phyloP scores from a whole-genome alignment of 2,113 vertebrate species.

The Mobula hypostoma region DNA sequence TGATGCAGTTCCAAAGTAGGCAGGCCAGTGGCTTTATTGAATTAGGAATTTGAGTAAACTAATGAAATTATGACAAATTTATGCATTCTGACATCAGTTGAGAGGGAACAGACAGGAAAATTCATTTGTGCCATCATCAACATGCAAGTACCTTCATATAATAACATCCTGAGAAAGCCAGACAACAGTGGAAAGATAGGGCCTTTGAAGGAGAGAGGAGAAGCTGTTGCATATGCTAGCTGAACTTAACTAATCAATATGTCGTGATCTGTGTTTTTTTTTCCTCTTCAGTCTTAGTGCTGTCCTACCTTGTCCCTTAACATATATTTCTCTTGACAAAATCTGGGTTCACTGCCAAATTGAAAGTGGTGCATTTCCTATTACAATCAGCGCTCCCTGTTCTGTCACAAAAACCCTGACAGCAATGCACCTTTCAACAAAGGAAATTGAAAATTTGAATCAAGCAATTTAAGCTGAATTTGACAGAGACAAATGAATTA shows the following conservation, averaged over 20 bases:
- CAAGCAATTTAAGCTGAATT: background rate
- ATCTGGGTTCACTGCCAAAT: background rate
- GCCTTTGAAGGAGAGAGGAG: background rate
- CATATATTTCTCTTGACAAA: background rate
- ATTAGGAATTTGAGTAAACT: no score
- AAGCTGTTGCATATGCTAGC: background rate
- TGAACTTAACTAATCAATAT: background rate
- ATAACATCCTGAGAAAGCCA: background rate
- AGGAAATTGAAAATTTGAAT: background rate
- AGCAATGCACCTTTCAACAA: conserved; percentile 2
- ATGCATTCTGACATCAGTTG: background rate
- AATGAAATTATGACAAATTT: background rate
- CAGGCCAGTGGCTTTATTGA: no score
- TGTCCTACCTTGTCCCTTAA: background rate
- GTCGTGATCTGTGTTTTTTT: background rate
- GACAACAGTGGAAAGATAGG: background rate
- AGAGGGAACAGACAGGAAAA: background rate
- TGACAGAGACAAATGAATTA: conserved; percentile 11
- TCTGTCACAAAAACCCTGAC: background rate
- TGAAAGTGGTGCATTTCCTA: background rate
- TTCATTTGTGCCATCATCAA: background rate
- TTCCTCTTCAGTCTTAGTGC: background rate
- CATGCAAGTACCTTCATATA: background rate
- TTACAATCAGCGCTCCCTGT: background rate
- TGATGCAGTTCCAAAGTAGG: no score